phyloP scores from a whole-genome alignment of 2,797 vertebrate genomes.

The Taeniopygia guttata region DNA sequence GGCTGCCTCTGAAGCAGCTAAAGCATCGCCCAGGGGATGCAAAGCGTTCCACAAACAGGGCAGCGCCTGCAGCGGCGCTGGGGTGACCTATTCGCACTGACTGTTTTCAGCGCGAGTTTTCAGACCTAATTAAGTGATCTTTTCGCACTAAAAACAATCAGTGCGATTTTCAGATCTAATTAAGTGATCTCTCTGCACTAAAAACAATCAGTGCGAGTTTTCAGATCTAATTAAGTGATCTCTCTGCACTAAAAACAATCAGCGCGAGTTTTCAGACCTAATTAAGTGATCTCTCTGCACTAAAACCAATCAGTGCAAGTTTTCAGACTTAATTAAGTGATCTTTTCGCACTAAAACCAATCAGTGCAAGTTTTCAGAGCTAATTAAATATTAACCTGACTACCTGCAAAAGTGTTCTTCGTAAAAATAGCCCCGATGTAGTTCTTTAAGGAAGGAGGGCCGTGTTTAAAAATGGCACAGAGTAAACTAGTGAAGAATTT shows the following conservation, averaged over 20 bases:
- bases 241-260: fast-evolving
- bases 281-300: fast-evolving
- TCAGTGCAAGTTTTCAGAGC: fast-evolving
- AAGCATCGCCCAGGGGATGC: background rate
- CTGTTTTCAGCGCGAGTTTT: fast-evolving
- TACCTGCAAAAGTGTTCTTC: background rate
- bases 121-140: background rate
- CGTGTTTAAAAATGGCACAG: background rate
- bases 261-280: fast-evolving
- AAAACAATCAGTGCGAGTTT: fast-evolving
- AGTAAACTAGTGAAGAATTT: background rate
- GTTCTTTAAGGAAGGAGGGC: fast-evolving
- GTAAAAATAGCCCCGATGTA: fast-evolving
- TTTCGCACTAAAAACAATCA: fast-evolving
- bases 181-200: fast-evolving
- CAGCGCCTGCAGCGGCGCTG: fast-evolving
- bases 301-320: fast-evolving
- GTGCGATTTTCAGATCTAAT: fast-evolving
- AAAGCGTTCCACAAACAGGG: fast-evolving
- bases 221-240: background rate
- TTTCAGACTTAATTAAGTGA: background rate
- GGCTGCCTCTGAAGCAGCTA: fast-evolving
- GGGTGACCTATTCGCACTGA: fast-evolving
- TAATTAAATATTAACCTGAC: background rate
- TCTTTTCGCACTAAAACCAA: fast-evolving